phyloP scores from a whole-genome alignment of 2,797 vertebrate species.

The Neosalanx taihuensis region DNA sequence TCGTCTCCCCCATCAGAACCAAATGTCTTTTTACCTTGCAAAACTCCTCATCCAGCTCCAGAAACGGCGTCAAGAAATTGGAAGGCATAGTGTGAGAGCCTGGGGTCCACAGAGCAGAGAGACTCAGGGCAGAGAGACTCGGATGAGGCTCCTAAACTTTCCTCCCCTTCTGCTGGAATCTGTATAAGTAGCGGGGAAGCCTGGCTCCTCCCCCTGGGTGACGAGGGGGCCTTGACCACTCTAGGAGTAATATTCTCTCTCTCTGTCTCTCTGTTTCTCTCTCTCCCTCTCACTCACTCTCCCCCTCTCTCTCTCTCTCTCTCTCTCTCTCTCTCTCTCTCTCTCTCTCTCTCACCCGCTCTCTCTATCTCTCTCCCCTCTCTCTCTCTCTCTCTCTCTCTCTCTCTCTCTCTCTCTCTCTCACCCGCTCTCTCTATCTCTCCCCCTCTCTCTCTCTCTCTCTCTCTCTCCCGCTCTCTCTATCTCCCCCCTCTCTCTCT shows the following conservation, averaged over 20 bases:
- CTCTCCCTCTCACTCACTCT: too few relatives aligned
- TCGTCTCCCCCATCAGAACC: background rate
- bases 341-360: too few relatives aligned
- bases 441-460: background rate
- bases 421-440: too few relatives aligned
- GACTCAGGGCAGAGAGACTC: too few relatives aligned
- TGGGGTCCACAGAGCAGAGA: constrained; percentile 13
- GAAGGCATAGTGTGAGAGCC: constrained; percentile 70
- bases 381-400: too few relatives aligned
- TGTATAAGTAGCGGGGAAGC: constrained; percentile 70
- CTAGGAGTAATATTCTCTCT: background rate
- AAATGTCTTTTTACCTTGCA: constrained; percentile 71
- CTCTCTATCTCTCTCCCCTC: too few relatives aligned
- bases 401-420: too few relatives aligned
- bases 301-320: too few relatives aligned
- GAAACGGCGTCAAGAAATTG: constrained; percentile 73
- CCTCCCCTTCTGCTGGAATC: constrained; percentile 71
- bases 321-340: too few relatives aligned
- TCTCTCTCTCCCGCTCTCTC: too few relatives aligned
- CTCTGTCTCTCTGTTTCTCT: too few relatives aligned
- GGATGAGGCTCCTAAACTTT: constrained; percentile 52
- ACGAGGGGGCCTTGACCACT: constrained; percentile 16
- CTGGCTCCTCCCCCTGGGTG: constrained; percentile 43
- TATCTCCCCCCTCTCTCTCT: too few relatives aligned
- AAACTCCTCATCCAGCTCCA: constrained; percentile 77